A percentile compares a stretch with the other conserved stretches of the same genome.
Conservation (phyloP, 2,797 vertebrate genomes). For the Alosa sapidissima region DNA sequence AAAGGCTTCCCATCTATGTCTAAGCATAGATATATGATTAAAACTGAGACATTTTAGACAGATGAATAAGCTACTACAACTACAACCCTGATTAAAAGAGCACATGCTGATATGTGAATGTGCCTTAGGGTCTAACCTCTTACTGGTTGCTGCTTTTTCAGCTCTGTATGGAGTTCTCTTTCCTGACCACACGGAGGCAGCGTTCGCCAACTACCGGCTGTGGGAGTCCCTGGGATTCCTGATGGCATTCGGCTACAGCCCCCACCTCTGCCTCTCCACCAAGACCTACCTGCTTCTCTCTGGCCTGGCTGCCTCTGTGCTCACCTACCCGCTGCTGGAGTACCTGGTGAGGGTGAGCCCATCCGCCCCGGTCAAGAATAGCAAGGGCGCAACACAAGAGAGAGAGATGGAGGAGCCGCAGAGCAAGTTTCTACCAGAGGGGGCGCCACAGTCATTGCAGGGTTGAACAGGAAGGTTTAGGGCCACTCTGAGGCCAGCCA, state of each 20-base stretch:
- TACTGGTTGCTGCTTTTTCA: constrained; percentile 53
- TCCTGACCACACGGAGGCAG: constrained; percentile 85
- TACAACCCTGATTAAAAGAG: background rate
- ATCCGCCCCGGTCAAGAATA: background rate
- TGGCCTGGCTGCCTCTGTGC: constrained; percentile 69
- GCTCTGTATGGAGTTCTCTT: constrained; percentile 89
- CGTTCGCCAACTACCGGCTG: constrained; percentile 92
- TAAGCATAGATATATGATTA: too few species aligned
- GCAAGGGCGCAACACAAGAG: background rate
- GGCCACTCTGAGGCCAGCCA: background rate
- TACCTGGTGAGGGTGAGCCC: constrained; percentile 65
- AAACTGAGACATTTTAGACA: too few species aligned
- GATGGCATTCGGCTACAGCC: constrained; percentile 89
- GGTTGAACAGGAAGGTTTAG: background rate
- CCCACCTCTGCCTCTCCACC: constrained; percentile 78
- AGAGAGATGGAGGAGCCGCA: background rate
- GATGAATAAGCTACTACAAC: background rate
- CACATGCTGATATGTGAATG: background rate
- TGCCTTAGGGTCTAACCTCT: background rate
- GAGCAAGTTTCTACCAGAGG: background rate
- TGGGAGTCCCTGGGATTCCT: constrained; percentile 93
- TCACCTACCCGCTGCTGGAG: constrained; percentile 79
- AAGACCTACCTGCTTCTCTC: constrained; percentile 85
- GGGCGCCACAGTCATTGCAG: background rate
- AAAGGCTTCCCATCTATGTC: background rate